These are phyloP conservation scores for Dryadula phaetusa DNA, from an alignment of 2,888 invertebrate genomes.

Conservation along the genomic window DNA sequence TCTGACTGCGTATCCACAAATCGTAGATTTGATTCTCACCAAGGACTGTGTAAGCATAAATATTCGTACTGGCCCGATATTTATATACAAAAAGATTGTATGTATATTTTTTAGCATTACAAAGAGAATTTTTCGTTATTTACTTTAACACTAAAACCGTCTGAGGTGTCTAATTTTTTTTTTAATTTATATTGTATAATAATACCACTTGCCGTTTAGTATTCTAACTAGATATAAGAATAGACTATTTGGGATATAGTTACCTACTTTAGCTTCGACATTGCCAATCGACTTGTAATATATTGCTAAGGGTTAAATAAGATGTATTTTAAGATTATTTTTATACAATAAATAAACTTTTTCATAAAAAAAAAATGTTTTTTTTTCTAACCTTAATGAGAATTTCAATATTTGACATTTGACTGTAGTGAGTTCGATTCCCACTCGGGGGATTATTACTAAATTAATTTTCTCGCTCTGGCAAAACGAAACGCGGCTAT, in stretches of 20 bases:
- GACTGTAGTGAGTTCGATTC: too few relatives aligned
- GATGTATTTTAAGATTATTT: conserved; percentile 36
- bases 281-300: conserved; percentile 46
- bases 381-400: neutral
- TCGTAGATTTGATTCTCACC: neutral
- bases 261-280: conserved; percentile 43
- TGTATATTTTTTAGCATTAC: neutral
- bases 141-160: neutral
- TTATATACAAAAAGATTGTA: neutral
- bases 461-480: too few relatives aligned
- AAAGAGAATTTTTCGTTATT: neutral
- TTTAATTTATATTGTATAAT: conserved; percentile 45
- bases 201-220: conserved; percentile 46
- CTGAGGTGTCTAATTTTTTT: conserved; percentile 29
- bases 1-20: neutral
- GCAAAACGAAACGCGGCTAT: too few relatives aligned
- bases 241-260: conserved; percentile 38
- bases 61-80: neutral
- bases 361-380: conserved; percentile 29
- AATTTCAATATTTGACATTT: too few relatives aligned
- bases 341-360: conserved; percentile 44
- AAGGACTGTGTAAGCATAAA: neutral
- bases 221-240: conserved; percentile 36
- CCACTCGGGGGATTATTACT: too few relatives aligned
- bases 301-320: conserved; percentile 35